Evolutionary conservation across 1,140 invertebrate species (phyloP), one percentile per base, ranked within the genome.

Genomic region (Globodera rostochiensis): DNA sequence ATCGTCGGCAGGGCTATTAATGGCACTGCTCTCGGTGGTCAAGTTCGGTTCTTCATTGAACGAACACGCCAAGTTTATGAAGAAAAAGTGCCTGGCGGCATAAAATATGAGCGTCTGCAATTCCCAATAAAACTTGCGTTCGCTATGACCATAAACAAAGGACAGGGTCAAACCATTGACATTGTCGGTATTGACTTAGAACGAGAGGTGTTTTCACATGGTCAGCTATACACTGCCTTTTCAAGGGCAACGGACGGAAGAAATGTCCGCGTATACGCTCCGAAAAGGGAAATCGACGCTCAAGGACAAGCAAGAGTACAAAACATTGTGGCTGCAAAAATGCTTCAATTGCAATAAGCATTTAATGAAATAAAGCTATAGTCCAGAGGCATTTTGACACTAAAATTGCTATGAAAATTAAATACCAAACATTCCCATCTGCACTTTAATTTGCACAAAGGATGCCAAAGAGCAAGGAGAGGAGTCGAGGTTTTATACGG

Each of bases 81-180:
- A 47, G 74, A 75, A 2, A 36, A 75, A 2, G 13, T 0, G 5
- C 46, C 46, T 25, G 74, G 47, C 6, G 74, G 74, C 21, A 36
- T 75, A 25, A 75, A 75, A 4, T 75, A 53, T 36, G 25, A 60
- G 60, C 36, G 78, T 15, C 11, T 49, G 50, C 78, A 79, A 57
- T 79, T 79, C 49, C 78, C 78, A 15, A 49, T 79, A 7, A 46
- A 57, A 19, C 46, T 79, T 25, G 78, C 78, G 36, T 79, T 45
- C 21, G 74, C 73, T 6, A 80, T 80, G 78, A 80, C 78, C 11
- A 80, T 80, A 13, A 46, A 15, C 9, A 80, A 80, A 6, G 70
- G n/a, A 0, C 78, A 80, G 71, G 78, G 78, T 11, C 78, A 80
- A 57, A 80, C 66, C 36, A 50, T 47, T 47, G 8, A 19, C 13